Evolutionary conservation across 2,888 invertebrate genomes (phyloP), one percentile per base, ranked within the genome.

Genomic region (Hybos culiciformis): DNA sequence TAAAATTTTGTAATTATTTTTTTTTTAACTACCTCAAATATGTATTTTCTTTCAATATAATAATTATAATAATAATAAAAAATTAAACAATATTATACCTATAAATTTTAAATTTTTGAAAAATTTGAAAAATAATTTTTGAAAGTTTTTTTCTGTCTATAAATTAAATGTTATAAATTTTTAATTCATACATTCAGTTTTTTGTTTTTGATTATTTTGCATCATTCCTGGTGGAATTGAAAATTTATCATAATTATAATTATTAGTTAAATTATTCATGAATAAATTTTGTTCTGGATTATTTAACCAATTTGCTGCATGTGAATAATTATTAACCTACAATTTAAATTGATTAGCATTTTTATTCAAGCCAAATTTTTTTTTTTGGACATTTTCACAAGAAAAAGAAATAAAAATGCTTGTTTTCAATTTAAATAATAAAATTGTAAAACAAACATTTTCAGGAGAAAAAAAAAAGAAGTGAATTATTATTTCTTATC

Each of bases 111-210:
- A n/a, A n/a, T n/a, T n/a, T n/a, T n/a, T n/a, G n/a, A n/a, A n/a
- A n/a, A n/a, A n/a, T n/a, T n/a, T n/a, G n/a, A n/a, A n/a, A n/a
- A n/a, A n/a, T n/a, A n/a, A n/a, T n/a, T n/a, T n/a, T n/a, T n/a
- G n/a, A n/a, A n/a, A n/a, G n/a, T n/a, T n/a, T n/a, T n/a, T n/a
- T n/a, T n/a, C n/a, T n/a, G n/a, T n/a, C n/a, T n/a, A n/a, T n/a
- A 5, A 29, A n/a, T n/a, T 29, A 29, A 4, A 29, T 26, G 12
- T 26, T 29, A 4, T 29, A 29, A 12, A 9, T 33, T 39, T 42
- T 54, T 53, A 58, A 53, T 59, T 57, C 46, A 56, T 58, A 54
- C 58, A 58, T 54, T 59, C 59, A 46, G 57, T 49, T 55, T 57
- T 57, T 50, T 56, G 54, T 49, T 55, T 54, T 48, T 53, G 52